These are phyloP conservation scores for Pristionchus maxplancki DNA, from an alignment of 2,888 invertebrate genomes.

Conservation along the genomic window DNA sequence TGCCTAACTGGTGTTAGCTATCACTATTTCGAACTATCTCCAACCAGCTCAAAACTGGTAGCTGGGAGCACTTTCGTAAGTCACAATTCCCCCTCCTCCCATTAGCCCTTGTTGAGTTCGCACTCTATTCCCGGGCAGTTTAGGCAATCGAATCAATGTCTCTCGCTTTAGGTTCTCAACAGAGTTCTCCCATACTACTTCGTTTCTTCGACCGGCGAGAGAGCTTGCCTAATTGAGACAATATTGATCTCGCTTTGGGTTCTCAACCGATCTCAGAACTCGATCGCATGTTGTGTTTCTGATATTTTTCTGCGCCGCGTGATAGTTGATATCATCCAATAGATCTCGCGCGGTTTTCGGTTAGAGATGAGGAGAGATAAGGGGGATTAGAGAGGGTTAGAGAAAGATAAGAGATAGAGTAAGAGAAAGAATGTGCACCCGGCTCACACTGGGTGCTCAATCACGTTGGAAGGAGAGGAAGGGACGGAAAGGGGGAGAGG, in stretches of 20 bases:
- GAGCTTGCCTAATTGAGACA: too few relatives aligned
- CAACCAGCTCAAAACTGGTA: background rate
- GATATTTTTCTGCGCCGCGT: background rate
- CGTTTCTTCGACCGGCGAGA: too few relatives aligned
- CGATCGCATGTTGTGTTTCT: background rate
- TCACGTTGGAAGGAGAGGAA: background rate
- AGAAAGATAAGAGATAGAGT: background rate
- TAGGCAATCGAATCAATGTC: slow-evolving; percentile 2
- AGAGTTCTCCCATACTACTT: background rate
- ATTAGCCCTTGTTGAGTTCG: slow-evolving; percentile 26
- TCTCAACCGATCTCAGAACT: background rate
- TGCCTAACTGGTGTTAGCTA: too few relatives aligned
- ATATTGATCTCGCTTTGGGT: background rate
- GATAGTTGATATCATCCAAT: background rate
- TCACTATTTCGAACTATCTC: too few relatives aligned
- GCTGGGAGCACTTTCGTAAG: background rate
- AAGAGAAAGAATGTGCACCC: slow-evolving; percentile 8
- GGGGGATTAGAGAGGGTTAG: background rate
- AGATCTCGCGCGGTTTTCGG: background rate
- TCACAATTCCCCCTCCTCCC: too few relatives aligned
- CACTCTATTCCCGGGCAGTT: background rate
- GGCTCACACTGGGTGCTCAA: background rate
- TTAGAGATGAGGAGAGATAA: background rate
- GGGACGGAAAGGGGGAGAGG: too few relatives aligned
- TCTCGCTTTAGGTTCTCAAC: background rate